These are phyloP conservation scores for Pteria penguin DNA, from an alignment of 2,888 invertebrate species.

Conservation along the genomic window DNA sequence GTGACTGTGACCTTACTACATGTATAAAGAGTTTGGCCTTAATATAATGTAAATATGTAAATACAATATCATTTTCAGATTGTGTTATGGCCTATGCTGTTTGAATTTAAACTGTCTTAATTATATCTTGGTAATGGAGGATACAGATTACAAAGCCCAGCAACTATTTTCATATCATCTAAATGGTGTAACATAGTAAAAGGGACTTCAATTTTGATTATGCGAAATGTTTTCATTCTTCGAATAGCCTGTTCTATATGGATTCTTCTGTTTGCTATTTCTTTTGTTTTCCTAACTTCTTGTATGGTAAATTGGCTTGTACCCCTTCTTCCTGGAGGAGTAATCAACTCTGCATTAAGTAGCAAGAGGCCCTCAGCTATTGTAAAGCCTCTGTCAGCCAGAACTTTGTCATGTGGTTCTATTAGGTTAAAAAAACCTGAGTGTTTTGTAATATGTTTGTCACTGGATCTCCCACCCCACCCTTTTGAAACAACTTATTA, in stretches of 20 bases:
- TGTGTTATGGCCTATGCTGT: background rate
- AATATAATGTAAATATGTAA: background rate
- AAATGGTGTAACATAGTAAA: background rate
- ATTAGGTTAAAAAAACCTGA: background rate
- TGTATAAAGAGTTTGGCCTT: background rate
- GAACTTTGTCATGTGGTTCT: background rate
- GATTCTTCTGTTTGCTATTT: background rate
- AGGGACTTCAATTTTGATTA: too few relatives aligned
- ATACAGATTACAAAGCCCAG: too few relatives aligned
- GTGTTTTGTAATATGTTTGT: conserved; percentile 3
- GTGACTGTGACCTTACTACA: too few relatives aligned
- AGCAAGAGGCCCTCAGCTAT: background rate
- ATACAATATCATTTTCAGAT: background rate
- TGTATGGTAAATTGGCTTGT: background rate
- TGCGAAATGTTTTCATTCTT: too few relatives aligned
- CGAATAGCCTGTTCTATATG: background rate
- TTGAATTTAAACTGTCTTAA: background rate
- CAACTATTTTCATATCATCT: background rate
- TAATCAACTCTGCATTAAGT: background rate
- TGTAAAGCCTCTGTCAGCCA: too few relatives aligned
- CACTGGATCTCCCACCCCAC: conserved; percentile 4
- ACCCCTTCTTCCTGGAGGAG: background rate
- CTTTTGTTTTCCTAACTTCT: background rate
- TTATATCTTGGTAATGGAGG: background rate
- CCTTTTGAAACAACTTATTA: background rate